These are phyloP conservation scores for Turritopsis dohrnii DNA, from an alignment of 30 jellyfish, hydroid and myxozoan genomes.

Conservation along the genomic window DNA sequence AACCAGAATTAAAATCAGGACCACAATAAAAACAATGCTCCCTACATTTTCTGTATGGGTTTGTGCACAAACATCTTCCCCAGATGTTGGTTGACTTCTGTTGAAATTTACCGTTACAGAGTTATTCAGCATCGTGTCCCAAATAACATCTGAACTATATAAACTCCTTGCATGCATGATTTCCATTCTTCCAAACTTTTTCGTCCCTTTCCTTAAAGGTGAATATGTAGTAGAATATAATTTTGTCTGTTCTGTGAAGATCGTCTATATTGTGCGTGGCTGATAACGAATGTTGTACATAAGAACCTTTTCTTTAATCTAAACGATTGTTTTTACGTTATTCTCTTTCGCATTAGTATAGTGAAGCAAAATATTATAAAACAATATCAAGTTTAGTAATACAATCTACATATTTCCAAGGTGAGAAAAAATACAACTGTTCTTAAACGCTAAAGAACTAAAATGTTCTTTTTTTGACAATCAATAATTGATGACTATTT, in stretches of 20 bases:
- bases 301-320: not conserved
- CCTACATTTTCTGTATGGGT: not conserved
- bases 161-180: not conserved
- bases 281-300: too few species aligned
- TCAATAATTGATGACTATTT: not conserved
- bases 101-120: not conserved
- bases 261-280: too few species aligned
- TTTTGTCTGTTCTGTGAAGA: too few species aligned
- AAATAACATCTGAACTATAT: not conserved
- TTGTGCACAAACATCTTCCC: not conserved
- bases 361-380: not conserved
- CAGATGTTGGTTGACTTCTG: not conserved
- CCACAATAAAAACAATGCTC: not conserved
- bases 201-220: not conserved
- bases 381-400: not conserved
- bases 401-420: not conserved
- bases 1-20: not conserved
- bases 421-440: not conserved
- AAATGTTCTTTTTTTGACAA: not conserved
- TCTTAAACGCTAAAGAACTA: not conserved
- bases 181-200: not conserved
- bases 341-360: not conserved
- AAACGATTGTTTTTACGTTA: not conserved
- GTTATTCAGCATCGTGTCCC: not conserved
- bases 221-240: too few species aligned